Conservation (phyloP, 1,140 invertebrate genomes). For the Wiebesia pumilae region DNA sequence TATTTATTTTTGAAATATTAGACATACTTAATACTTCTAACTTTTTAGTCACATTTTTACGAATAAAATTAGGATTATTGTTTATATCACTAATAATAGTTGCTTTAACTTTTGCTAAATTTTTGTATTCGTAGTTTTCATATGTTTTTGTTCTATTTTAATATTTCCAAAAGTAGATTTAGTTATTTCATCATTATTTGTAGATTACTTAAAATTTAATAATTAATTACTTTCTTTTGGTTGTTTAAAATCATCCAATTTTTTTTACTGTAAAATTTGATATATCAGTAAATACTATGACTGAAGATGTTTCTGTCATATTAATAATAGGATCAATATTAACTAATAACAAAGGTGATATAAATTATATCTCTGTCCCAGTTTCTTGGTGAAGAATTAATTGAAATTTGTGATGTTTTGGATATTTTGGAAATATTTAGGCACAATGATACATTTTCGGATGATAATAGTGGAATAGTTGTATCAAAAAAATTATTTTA, state of each 20-base stretch:
- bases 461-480: neutral
- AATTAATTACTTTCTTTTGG: conserved; percentile 42
- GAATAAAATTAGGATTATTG: neutral
- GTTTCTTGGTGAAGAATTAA: conserved; percentile 19
- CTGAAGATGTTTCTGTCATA: conserved; percentile 43
- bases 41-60: conserved; percentile 13
- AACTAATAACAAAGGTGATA: conserved; percentile 11
- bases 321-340: conserved; percentile 6
- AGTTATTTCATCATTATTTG: conserved; percentile 39
- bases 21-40: conserved; percentile 50
- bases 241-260: conserved; percentile 29
- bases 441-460: neutral
- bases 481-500: neutral
- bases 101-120: conserved; percentile 36
- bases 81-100: conserved; percentile 43
- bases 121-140: conserved; percentile 26
- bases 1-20: conserved; percentile 36
- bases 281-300: neutral
- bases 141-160: neutral
- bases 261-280: conserved; percentile 7
- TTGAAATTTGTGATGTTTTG: conserved; percentile 1
- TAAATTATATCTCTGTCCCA: conserved; percentile 35
- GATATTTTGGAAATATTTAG: neutral
- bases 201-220: conserved; percentile 28
- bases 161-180: conserved; percentile 24